Conservation (phyloP, 1,140 invertebrate genomes). For the Zaprionus ornatus region DNA sequence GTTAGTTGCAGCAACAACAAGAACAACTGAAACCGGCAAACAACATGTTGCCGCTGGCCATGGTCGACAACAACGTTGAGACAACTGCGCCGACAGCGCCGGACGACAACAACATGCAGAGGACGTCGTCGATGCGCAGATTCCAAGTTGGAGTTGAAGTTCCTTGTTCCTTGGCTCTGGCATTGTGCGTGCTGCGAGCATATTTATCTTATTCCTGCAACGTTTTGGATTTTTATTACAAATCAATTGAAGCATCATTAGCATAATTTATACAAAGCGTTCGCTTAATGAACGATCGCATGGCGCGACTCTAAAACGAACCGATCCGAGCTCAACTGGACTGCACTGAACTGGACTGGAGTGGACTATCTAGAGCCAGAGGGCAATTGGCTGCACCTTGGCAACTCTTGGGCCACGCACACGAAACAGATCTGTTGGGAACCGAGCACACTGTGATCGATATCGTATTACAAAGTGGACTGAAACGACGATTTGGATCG, state of each 20-base stretch:
- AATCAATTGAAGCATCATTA: slow-evolving; percentile 84
- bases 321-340: background rate
- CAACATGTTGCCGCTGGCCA: slow-evolving; percentile 47
- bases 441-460: background rate
- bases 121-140: background rate
- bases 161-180: slow-evolving; percentile 11
- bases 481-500: background rate
- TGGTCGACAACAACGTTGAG: slow-evolving; percentile 10
- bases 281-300: slow-evolving; percentile 80
- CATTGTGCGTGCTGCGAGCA: slow-evolving; percentile 78
- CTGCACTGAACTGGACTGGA: background rate
- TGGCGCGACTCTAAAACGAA: background rate
- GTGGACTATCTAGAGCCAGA: background rate
- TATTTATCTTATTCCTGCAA: slow-evolving; percentile 82
- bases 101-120: slow-evolving; percentile 55
- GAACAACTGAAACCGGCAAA: slow-evolving; percentile 29
- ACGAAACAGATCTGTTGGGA: background rate
- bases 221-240: slow-evolving; percentile 83
- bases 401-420: slow-evolving; percentile 2
- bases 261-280: slow-evolving; percentile 84
- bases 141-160: background rate
- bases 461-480: background rate
- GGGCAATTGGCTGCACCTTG: slow-evolving; percentile 13
- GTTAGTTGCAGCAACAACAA: slow-evolving; percentile 8
- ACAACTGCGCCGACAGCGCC: slow-evolving; percentile 30